A percentile compares a stretch with the other conserved stretches of the same genome.
phyloP scores from a whole-genome alignment of 1,140 invertebrate genomes.

The Branchinecta lynchi region DNA sequence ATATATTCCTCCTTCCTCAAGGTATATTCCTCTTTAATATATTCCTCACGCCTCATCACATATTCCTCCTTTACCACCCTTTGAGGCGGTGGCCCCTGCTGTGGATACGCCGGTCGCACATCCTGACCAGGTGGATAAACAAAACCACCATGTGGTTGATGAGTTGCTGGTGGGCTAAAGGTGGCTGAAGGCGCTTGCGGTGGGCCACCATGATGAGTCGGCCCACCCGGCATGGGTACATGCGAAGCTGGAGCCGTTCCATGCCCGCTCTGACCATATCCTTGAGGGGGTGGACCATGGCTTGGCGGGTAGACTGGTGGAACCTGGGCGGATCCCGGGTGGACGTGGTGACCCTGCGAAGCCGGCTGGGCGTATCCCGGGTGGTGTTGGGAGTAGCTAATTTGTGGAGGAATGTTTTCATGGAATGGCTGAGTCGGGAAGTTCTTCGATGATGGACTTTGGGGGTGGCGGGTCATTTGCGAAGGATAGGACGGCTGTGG shows the following conservation, averaged over 20 bases:
- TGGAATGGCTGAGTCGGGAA: too few relatives aligned
- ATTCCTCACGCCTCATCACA: slow-evolving; percentile 15
- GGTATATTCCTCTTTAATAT: slow-evolving; percentile 27
- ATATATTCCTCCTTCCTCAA: slow-evolving; percentile 26
- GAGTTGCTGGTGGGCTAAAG: background rate
- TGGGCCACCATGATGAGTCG: background rate
- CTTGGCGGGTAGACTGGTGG: slow-evolving; percentile 13
- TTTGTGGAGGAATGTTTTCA: too few relatives aligned
- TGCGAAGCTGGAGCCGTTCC: slow-evolving; percentile 6
- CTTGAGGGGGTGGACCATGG: slow-evolving; percentile 23
- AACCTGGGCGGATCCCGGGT: background rate
- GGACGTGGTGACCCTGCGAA: slow-evolving; percentile 11
- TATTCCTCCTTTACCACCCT: slow-evolving; percentile 13
- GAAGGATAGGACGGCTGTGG: slow-evolving; percentile 12
- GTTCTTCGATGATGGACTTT: background rate
- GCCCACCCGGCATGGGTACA: slow-evolving; percentile 19
- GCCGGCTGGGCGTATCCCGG: background rate
- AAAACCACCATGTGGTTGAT: background rate
- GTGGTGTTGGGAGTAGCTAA: too few relatives aligned
- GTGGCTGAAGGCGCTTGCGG: background rate
- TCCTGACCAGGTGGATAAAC: too few relatives aligned
- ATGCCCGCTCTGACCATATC: slow-evolving; percentile 17
- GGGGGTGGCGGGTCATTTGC: slow-evolving; percentile 17
- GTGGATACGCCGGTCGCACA: too few relatives aligned
- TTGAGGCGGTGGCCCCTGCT: too few relatives aligned